Evolutionary conservation across 1,140 invertebrate species (phyloP).

Genomic region (Diachasmimorpha longicaudata): DNA sequence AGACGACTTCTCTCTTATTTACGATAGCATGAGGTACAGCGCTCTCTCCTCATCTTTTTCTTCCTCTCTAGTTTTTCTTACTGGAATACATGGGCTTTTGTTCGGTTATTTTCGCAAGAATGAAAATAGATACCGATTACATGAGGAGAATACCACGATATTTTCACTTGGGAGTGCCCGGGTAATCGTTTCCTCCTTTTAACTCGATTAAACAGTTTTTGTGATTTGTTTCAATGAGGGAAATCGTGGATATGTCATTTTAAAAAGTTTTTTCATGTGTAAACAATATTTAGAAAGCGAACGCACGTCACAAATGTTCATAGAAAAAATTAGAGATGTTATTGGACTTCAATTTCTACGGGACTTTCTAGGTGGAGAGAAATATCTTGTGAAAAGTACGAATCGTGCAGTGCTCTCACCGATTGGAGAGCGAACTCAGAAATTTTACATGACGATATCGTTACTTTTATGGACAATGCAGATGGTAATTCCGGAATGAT

Average conservation of each 20-base stretch:
- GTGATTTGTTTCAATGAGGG: constrained; percentile 10
- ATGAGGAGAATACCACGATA: neutral
- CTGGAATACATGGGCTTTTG: neutral
- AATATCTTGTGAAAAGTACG: too few relatives aligned
- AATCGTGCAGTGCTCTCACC: too few relatives aligned
- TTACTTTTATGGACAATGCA: too few relatives aligned
- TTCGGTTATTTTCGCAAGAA: neutral
- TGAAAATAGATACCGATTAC: constrained; percentile 11
- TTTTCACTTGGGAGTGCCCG: constrained; percentile 12
- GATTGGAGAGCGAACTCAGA: too few relatives aligned
- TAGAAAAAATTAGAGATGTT: too few relatives aligned
- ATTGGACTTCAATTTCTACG: too few relatives aligned
- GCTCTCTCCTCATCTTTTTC: neutral
- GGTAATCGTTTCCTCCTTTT: constrained; percentile 20
- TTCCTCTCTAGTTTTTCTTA: neutral
- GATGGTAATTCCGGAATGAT: too few relatives aligned
- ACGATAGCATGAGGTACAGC: neutral
- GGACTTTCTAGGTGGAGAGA: too few relatives aligned
- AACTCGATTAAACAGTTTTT: constrained; percentile 7
- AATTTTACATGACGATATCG: too few relatives aligned
- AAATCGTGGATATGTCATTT: neutral
- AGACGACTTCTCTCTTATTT: neutral
- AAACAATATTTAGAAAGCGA: too few relatives aligned
- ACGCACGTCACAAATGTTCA: too few relatives aligned
- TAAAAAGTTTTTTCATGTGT: neutral